These are phyloP conservation scores for Zhengitettix transpicula DNA, from an alignment of 2,888 invertebrate genomes.

Conservation along the genomic window DNA sequence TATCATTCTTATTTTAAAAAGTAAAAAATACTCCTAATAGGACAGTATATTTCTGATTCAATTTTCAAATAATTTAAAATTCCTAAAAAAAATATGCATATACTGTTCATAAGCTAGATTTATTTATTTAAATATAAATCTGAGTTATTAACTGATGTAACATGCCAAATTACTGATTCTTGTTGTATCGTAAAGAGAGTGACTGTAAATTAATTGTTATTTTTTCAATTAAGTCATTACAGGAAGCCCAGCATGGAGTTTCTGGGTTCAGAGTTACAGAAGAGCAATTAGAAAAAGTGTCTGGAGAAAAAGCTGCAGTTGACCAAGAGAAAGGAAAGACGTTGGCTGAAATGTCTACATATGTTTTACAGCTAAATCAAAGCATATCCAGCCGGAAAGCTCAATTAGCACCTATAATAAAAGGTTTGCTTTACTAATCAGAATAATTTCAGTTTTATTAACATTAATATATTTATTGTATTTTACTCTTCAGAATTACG, in stretches of 20 bases:
- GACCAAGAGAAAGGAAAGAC: slow-evolving; percentile 33
- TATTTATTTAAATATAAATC: too few relatives aligned
- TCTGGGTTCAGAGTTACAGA: slow-evolving; percentile 34
- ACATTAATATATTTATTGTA: not conserved
- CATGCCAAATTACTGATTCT: too few relatives aligned
- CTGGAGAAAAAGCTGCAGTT: slow-evolving; percentile 30
- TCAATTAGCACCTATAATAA: slow-evolving; percentile 36
- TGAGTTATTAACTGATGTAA: too few relatives aligned
- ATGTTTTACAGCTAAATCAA: slow-evolving; percentile 30
- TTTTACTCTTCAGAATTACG: slow-evolving; percentile 31
- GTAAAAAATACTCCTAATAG: too few relatives aligned
- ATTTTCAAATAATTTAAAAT: too few relatives aligned
- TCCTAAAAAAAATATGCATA: too few relatives aligned
- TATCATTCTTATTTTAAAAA: too few relatives aligned
- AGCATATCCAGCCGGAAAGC: slow-evolving; percentile 46
- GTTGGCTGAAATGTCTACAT: slow-evolving; percentile 32
- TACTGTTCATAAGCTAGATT: too few relatives aligned
- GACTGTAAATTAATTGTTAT: too few relatives aligned
- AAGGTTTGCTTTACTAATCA: slow-evolving; percentile 17
- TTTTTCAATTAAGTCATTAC: slow-evolving; percentile 8
- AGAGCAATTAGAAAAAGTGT: slow-evolving; percentile 36
- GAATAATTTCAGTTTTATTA: not conserved
- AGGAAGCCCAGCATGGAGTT: slow-evolving; percentile 24
- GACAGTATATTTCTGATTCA: too few relatives aligned
- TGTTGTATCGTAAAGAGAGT: too few relatives aligned